Evolutionary conservation across 1,140 invertebrate species (phyloP).

Genomic region (Tetraneura akinire): DNA sequence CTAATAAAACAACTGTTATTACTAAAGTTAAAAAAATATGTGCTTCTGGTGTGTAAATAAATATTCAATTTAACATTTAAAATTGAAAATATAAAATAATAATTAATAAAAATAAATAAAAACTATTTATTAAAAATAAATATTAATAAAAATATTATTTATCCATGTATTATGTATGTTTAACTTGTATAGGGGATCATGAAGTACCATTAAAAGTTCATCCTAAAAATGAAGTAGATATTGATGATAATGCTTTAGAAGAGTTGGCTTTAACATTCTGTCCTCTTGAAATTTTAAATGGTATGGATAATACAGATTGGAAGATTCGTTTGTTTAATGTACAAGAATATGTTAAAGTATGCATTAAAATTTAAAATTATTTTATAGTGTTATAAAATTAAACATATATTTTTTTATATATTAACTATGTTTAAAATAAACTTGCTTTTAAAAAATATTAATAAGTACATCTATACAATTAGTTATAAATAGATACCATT

Average conservation of each 20-base stretch:
- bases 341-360: slow-evolving; percentile 69
- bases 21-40: slow-evolving; percentile 26
- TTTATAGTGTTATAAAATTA: no score
- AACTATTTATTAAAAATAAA: no score
- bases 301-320: slow-evolving; percentile 80
- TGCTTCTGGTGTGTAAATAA: slow-evolving; percentile 27
- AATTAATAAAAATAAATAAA: no score
- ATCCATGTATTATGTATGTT: neutral
- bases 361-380: no score
- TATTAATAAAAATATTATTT: no score
- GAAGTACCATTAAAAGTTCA: slow-evolving; percentile 58
- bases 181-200: slow-evolving; percentile 8
- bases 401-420: no score
- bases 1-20: slow-evolving; percentile 24
- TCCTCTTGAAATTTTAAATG: slow-evolving; percentile 66
- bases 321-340: slow-evolving; percentile 79
- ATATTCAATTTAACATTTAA: neutral
- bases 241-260: slow-evolving; percentile 71
- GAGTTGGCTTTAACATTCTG: slow-evolving; percentile 69
- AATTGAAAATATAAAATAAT: neutral
- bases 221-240: slow-evolving; percentile 61
- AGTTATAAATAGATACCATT: no score
- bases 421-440: no score
- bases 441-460: no score
- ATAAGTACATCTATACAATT: no score